Evolutionary conservation across 2,113 vertebrate genomes (phyloP), one percentile per base, ranked within the genome.

Genomic region (Megalops atlanticus): DNA sequence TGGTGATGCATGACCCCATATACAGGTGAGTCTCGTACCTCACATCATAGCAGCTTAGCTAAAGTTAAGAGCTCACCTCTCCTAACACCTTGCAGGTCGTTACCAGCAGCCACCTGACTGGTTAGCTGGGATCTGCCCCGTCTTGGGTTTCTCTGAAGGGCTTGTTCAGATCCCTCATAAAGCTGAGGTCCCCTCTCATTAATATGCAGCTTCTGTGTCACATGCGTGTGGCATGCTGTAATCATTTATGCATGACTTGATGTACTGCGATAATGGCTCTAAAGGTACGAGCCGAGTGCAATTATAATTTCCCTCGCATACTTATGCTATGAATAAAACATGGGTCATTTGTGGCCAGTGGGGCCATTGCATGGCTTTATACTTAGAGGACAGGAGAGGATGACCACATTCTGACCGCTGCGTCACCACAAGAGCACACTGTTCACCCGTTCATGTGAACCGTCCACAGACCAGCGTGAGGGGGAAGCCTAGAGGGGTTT

Each of bases 1-100:
- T 95, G 80, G 92, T 95, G 91, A 96, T 96, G 94, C 94, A 95
- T 0, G 95, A 96, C 77, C 94, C 96, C 0, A 93, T 95, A 75
- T 95, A 94, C 91, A 96, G 96, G 94, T 97, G 75, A 1, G 83
- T 49, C 70, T n/a, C 43, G 15, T 36, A 27, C 7, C 24, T 7
- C 1, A 18, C 24, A 43, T 27, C 16, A 10, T 38, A 33, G 27
- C 58, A 45, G 11, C 41, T 11, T 10, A 68, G n/a, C n/a, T n/a
- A n/a, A n/a, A n/a, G n/a, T n/a, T n/a, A n/a, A n/a, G n/a, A n/a
- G n/a, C n/a, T n/a, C n/a, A n/a, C n/a, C n/a, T n/a, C n/a, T n/a
- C n/a, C n/a, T n/a, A n/a, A n/a, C n/a, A n/a, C n/a, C n/a, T n/a
- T n/a, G n/a, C n/a, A n/a, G n/a, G n/a, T n/a, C n/a, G n/a, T n/a